A percentile compares a stretch with the other conserved stretches of the same genome.
Conservation (phyloP, 2,888 invertebrate genomes). For the Erannis defoliaria region DNA sequence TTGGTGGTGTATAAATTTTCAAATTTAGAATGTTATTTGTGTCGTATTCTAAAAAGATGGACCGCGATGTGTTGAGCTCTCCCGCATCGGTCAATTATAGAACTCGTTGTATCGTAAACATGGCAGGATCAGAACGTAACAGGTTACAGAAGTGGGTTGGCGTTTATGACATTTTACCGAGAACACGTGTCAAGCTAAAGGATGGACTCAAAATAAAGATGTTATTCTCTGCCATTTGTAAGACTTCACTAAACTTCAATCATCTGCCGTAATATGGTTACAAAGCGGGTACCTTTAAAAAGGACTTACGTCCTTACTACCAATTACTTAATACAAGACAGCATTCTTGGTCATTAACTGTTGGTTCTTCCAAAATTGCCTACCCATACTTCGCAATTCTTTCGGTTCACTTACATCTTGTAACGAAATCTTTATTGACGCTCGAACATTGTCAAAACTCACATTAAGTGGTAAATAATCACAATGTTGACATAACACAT, state of each 20-base stretch:
- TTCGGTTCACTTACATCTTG: not conserved
- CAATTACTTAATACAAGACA: not conserved
- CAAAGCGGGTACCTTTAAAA: not conserved
- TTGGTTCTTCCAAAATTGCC: slow-evolving; percentile 1
- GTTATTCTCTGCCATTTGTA: slow-evolving; percentile 70
- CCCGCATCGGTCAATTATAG: slow-evolving; percentile 86
- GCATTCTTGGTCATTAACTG: not conserved
- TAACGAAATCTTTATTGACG: slow-evolving; percentile 12
- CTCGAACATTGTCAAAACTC: slow-evolving; percentile 33
- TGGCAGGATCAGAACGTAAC: slow-evolving; percentile 67
- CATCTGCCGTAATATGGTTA: slow-evolving; percentile 13
- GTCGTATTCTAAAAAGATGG: slow-evolving; percentile 87
- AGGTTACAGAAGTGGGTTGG: slow-evolving; percentile 54
- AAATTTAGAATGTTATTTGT: slow-evolving; percentile 87
- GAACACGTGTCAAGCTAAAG: slow-evolving; percentile 44
- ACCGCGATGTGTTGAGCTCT: slow-evolving; percentile 86
- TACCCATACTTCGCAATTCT: not conserved
- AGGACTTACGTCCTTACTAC: not conserved
- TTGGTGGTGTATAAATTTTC: slow-evolving; percentile 82
- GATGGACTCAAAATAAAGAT: slow-evolving; percentile 58
- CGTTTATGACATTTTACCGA: slow-evolving; percentile 63
- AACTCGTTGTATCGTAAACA: slow-evolving; percentile 76
- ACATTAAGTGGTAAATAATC: slow-evolving; percentile 45
- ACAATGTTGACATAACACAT: slow-evolving; percentile 55
- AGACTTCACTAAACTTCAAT: slow-evolving; percentile 55